phyloP scores from a whole-genome alignment of 2,113 vertebrate species.

The Rhinolophus sinicus region DNA sequence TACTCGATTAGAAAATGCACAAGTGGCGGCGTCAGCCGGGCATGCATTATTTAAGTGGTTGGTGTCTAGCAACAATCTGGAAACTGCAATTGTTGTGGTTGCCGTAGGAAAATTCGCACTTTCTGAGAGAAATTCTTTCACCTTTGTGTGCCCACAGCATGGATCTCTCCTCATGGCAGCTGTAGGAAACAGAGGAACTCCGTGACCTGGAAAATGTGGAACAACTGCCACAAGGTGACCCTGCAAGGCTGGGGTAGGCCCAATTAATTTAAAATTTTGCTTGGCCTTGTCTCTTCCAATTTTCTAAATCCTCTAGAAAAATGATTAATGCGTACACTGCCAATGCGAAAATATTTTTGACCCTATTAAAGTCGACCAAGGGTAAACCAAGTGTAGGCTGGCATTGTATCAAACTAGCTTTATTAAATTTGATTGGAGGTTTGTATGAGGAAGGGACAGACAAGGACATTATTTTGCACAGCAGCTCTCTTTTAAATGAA shows the following conservation, averaged over 20 bases:
- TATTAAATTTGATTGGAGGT: constrained; percentile 98
- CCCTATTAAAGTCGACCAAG: constrained; percentile 99
- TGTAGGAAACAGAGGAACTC: constrained; percentile 89
- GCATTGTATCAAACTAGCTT: constrained; percentile 96
- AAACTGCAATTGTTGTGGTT: constrained; percentile 87
- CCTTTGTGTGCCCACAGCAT: constrained; percentile 89
- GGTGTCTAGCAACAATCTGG: constrained; percentile 89
- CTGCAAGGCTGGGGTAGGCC: constrained; percentile 90
- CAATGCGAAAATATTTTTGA: constrained; percentile 98
- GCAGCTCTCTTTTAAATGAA: constrained; percentile 87
- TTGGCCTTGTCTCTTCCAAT: constrained; percentile 96
- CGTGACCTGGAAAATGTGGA: constrained; percentile 93
- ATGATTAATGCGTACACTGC: constrained; percentile 96
- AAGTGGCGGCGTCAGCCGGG: constrained; percentile 84
- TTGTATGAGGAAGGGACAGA: constrained; percentile 91
- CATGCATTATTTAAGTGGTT: constrained; percentile 90
- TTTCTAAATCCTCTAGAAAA: constrained; percentile 97
- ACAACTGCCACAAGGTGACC: constrained; percentile 93
- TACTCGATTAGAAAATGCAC: constrained; percentile 88
- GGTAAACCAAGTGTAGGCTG: constrained; percentile 97
- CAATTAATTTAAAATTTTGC: constrained; percentile 97
- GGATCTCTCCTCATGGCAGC: constrained; percentile 87
- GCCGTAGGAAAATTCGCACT: constrained; percentile 89
- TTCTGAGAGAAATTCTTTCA: constrained; percentile 91
- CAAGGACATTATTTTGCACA: constrained; percentile 97